Conservation (phyloP, 2,113 vertebrate species). For the Bufo gargarizans region DNA sequence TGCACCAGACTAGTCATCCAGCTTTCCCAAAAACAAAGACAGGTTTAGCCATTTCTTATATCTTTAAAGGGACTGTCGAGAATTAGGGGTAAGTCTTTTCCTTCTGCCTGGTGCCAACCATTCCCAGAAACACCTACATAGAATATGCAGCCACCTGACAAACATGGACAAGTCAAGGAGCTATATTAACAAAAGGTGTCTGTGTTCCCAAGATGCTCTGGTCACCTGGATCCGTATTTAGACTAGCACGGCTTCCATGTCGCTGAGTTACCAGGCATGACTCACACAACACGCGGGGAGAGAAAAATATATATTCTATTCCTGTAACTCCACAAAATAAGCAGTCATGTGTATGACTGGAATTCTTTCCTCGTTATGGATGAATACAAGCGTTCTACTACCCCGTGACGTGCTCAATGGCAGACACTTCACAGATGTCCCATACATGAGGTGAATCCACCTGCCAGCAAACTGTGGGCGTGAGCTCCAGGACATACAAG, state of each 20-base stretch:
- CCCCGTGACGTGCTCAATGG: neutral
- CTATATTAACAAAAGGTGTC: neutral
- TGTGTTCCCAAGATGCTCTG: neutral
- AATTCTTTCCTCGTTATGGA: neutral
- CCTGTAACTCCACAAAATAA: neutral
- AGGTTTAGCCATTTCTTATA: too few species aligned
- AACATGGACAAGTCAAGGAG: neutral
- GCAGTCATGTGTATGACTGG: neutral
- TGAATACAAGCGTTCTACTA: neutral
- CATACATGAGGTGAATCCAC: neutral
- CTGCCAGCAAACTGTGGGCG: neutral
- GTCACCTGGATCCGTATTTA: neutral
- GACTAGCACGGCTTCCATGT: neutral
- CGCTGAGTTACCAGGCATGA: neutral
- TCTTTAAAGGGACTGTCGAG: too few species aligned
- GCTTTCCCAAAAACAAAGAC: too few species aligned
- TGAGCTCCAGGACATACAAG: neutral
- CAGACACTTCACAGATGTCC: neutral
- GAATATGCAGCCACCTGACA: neutral
- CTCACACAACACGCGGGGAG: neutral
- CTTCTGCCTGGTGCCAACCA: too few species aligned
- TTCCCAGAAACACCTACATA: neutral
- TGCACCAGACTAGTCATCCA: too few species aligned
- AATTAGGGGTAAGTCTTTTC: too few species aligned
- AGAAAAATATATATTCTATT: constrained; percentile 18